Conservation (phyloP, 2,113 vertebrate species). For the Oryzias woworae region DNA sequence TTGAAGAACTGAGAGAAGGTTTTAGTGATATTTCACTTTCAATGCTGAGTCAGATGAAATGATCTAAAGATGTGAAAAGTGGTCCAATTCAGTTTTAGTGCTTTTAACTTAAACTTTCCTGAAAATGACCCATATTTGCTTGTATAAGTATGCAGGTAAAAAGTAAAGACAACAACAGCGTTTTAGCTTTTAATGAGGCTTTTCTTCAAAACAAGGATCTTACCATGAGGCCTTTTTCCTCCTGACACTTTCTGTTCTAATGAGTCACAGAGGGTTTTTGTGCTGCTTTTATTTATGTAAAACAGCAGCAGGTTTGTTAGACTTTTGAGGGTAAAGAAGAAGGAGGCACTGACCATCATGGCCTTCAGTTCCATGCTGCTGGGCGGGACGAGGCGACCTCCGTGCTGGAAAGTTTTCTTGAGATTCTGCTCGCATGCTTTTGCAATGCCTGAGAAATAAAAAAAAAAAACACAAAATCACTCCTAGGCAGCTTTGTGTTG, state of each 20-base stretch:
- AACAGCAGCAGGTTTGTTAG: neutral
- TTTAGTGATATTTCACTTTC: too few relatives aligned
- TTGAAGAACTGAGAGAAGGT: neutral
- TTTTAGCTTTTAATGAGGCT: conserved; percentile 9
- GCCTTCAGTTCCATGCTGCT: conserved; percentile 91
- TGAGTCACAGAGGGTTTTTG: neutral
- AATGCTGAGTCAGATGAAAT: neutral
- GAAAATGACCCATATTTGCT: too few relatives aligned
- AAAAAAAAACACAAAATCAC: conserved; percentile 4
- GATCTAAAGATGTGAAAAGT: neutral
- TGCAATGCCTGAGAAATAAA: conserved; percentile 80
- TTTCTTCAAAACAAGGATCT: neutral
- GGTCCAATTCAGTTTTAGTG: too few relatives aligned
- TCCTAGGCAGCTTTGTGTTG: neutral
- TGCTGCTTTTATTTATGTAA: neutral
- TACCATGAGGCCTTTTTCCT: neutral
- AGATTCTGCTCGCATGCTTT: conserved; percentile 95
- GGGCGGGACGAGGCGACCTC: conserved; percentile 85
- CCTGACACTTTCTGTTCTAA: neutral
- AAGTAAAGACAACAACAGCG: too few relatives aligned
- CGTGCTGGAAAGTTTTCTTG: conserved; percentile 86
- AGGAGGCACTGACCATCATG: conserved; percentile 85
- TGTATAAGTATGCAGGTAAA: too few relatives aligned
- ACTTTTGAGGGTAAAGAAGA: neutral
- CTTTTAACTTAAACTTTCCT: too few relatives aligned